phyloP scores from a whole-genome alignment of 2,888 invertebrate genomes.

The Cancer borealis region DNA sequence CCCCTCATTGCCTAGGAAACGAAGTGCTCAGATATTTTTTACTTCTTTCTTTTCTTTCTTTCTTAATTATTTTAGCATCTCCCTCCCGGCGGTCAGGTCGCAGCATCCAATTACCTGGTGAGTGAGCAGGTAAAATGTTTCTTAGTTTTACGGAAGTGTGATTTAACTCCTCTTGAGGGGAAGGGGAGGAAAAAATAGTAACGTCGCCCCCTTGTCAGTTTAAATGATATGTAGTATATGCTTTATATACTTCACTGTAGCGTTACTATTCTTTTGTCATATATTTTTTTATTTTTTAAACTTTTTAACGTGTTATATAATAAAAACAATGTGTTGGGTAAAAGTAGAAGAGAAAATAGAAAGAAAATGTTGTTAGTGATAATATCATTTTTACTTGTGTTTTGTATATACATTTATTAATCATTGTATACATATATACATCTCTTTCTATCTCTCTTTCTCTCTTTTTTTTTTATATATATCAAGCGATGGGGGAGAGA shows the following conservation, averaged over 20 bases:
- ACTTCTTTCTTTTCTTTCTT: neutral
- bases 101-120: slow-evolving; percentile 31
- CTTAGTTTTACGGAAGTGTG: slow-evolving; percentile 10
- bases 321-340: neutral
- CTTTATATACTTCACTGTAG: neutral
- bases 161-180: neutral
- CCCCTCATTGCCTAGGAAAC: neutral
- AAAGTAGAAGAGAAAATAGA: neutral
- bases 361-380: neutral
- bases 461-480: neutral
- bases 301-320: neutral
- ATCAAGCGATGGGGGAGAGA: neutral
- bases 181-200: slow-evolving; percentile 9
- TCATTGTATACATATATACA: neutral
- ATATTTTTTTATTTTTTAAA: neutral
- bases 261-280: neutral
- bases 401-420: neutral
- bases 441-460: neutral
- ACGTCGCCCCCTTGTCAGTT: neutral
- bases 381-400: neutral
- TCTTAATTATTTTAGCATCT: neutral
- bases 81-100: neutral
- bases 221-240: neutral
- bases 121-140: slow-evolving; percentile 13
- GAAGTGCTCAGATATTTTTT: neutral